Base-by-base conservation (phyloP, 2,797 vertebrate species). In the Gymnoscopelus braueri region DNA sequence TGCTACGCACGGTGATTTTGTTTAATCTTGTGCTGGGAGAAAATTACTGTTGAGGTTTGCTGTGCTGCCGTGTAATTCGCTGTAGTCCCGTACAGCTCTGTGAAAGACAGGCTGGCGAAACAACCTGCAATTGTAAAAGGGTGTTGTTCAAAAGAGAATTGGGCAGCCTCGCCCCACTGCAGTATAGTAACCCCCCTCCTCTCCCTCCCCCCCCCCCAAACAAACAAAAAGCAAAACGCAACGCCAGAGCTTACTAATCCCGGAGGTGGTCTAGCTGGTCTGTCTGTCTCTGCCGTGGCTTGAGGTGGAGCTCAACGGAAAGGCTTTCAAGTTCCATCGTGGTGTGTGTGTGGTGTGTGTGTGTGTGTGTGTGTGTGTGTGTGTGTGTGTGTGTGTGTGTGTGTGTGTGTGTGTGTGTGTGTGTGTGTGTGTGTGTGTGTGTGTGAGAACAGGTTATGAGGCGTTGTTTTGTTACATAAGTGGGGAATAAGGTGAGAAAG, bases 231-330 rank as follows among this genome's bases (percentile, higher is more conserved):
- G 35, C 77, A 67, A 29, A 69, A 52, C 2, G 39, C 9, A 44
- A 44, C 39, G 77, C 77, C 8, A 44, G 71, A 55, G 77, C 80
- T 83, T 75, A 8, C 79, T 87, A 82, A 87, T 82, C 86, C 84
- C 68, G 44, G 39, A 75, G 72, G 83, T 77, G 19, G 86, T 81
- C 78, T 56, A 65, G 76, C 89, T 85, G 81, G 84, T 90, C 80
- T 79, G 26, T 74, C 57, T 65, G 56, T 74, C 77, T 77, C 57
- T 67, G 59, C 48, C 29, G 60, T 62, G 8, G 29, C 52, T 55
- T 24, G 84, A 44, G 74, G 73, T 19, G 82, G 81, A 79, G 80
- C 74, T 71, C 60, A 69, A 71, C 69, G 75, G 79, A 77, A 77
- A 23, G 49, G 49, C 65, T 68, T 71, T 69, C 67, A 72, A 69